Conservation (phyloP, 2,888 invertebrate genomes). For the Pristionchus entomophagus region DNA sequence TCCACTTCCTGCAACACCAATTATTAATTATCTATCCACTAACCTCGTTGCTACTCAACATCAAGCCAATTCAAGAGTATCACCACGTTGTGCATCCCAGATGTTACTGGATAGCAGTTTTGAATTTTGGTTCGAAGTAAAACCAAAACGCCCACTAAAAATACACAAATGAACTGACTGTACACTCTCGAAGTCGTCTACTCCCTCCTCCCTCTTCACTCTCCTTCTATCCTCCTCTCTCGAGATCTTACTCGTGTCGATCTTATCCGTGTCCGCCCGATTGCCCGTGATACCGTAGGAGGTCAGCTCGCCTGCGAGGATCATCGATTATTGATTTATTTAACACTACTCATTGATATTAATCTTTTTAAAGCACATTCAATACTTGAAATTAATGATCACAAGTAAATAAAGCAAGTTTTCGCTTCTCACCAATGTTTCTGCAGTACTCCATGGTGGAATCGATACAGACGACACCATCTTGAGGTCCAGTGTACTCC, state of each 20-base stretch:
- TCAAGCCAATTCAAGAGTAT: too few species aligned
- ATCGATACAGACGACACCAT: conserved; percentile 67
- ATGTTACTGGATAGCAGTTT: too few species aligned
- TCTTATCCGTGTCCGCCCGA: conserved; percentile 65
- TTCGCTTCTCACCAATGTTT: conserved; percentile 65
- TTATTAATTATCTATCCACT: too few species aligned
- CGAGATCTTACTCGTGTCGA: conserved; percentile 60
- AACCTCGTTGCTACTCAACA: too few species aligned
- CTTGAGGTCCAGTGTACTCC: conserved; percentile 16
- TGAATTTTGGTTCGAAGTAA: too few species aligned
- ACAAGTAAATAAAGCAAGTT: not conserved
- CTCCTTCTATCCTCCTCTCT: conserved; percentile 50
- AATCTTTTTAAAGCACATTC: too few species aligned
- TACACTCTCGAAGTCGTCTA: conserved; percentile 48
- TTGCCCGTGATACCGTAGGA: conserved; percentile 74
- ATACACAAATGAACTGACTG: conserved; percentile 31
- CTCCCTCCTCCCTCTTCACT: conserved; percentile 55
- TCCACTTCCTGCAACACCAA: conserved; percentile 52
- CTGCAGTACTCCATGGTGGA: conserved; percentile 74
- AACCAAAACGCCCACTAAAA: too few species aligned
- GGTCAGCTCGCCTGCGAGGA: conserved; percentile 56
- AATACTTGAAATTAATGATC: too few species aligned
- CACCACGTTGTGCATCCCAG: too few species aligned
- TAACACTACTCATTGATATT: too few species aligned
- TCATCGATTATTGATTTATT: not conserved